These are phyloP conservation scores for Andrena marginata DNA, from an alignment of 2,888 invertebrate genomes.

Conservation along the genomic window DNA sequence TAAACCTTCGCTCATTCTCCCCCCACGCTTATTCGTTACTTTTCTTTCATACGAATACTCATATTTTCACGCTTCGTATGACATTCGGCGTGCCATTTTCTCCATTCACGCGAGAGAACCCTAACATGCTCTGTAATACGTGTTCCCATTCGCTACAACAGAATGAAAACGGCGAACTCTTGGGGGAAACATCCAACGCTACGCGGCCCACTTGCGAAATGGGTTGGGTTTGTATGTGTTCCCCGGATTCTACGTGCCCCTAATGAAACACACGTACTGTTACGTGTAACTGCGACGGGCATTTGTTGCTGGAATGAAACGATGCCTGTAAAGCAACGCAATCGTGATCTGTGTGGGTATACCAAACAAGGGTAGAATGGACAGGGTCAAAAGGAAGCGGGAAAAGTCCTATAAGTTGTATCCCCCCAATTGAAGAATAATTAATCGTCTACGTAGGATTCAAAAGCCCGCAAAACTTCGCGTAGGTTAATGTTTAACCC, in stretches of 20 bases:
- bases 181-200: slow-evolving; percentile 41
- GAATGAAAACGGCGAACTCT: slow-evolving; percentile 28
- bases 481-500: too few species aligned
- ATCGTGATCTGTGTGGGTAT: slow-evolving; percentile 1
- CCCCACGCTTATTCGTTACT: too few species aligned
- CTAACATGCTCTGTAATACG: slow-evolving; percentile 16
- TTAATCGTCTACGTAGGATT: too few species aligned
- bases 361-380: neutral
- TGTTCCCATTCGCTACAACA: slow-evolving; percentile 18
- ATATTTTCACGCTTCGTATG: neutral
- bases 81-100: slow-evolving; percentile 16
- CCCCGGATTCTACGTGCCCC: slow-evolving; percentile 37
- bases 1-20: too few species aligned
- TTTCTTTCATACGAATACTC: neutral
- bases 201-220: slow-evolving; percentile 22
- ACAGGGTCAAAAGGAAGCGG: neutral
- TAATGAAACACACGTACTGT: slow-evolving; percentile 38
- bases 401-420: neutral
- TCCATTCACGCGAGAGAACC: slow-evolving; percentile 16
- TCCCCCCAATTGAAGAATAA: neutral
- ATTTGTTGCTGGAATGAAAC: slow-evolving; percentile 27
- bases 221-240: slow-evolving; percentile 21
- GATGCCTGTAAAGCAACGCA: neutral
- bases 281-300: slow-evolving; percentile 17
- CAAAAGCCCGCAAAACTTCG: too few species aligned